Evolutionary conservation across 2,113 vertebrate species (phyloP).

Genomic region (Percopsis transmontana): DNA sequence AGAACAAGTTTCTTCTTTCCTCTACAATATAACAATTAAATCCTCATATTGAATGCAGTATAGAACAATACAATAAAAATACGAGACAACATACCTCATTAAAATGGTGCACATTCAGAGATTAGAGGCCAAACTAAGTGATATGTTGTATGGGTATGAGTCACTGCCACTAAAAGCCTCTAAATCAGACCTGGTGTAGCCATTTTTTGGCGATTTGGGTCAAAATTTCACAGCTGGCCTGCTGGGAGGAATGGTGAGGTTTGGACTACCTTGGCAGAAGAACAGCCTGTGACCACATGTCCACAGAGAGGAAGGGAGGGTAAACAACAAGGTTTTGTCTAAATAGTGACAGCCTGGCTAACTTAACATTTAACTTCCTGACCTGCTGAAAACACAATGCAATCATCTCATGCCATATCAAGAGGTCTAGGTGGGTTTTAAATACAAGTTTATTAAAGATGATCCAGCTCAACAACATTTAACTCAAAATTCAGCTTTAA

Average conservation of each 20-base stretch:
- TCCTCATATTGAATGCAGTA: too few relatives aligned
- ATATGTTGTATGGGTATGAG: not conserved
- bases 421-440: conserved; percentile 68
- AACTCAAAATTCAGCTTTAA: conserved; percentile 57
- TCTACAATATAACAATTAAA: too few relatives aligned
- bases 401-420: not conserved
- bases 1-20: too few relatives aligned
- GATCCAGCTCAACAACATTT: conserved; percentile 53
- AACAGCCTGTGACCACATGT: too few relatives aligned
- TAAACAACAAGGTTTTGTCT: too few relatives aligned
- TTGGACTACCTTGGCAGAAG: not conserved
- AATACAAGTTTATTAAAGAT: conserved; percentile 91
- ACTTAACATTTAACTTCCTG: too few relatives aligned
- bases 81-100: too few relatives aligned
- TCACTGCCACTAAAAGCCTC: not conserved
- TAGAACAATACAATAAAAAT: too few relatives aligned
- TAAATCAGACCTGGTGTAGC: not conserved
- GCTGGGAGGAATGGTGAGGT: conserved; percentile 4
- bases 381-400: not conserved
- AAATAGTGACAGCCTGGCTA: too few relatives aligned
- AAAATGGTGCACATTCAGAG: too few relatives aligned
- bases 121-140: too few relatives aligned
- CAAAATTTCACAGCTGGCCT: conserved; percentile 25
- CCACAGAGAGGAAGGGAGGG: too few relatives aligned
- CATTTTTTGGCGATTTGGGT: conserved; percentile 32